Evolutionary conservation across 2,888 invertebrate species (phyloP), one percentile per base, ranked within the genome.

Genomic region (Synanthedon formicaeformis): DNA sequence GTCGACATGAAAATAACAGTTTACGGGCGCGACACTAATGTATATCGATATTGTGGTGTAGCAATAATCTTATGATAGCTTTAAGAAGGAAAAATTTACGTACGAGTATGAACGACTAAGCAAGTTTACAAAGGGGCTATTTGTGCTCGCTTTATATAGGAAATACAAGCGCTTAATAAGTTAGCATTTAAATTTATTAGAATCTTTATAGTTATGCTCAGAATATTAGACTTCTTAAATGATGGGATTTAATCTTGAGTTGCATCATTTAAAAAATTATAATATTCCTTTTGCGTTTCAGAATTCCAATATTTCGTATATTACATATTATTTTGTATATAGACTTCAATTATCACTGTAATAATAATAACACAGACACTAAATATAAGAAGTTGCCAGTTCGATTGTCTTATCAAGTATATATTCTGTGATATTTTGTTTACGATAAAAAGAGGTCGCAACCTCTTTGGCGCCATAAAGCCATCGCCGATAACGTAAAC

Each of bases 1-100:
- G 85, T 83, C 82, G 84, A 84, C 81, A 85, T 83, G 76, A 81
- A 80, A 81, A 83, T 80, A 81, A 76, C 81, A 80, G 75, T 84
- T 84, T 82, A 83, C 73, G 76, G 71, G 66, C 67, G 58, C 75
- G 70, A 66, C 78, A 76, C 79, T 81, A 81, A 81, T 80, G 78
- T 73, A 74, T 71, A 79, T 78, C 78, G 75, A 69, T 75, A 68
- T 23, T 12, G 16, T 45, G 14, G n/a, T 45, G n/a, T 5, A 41
- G 40, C 41, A 40, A 16, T 49, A 49, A 49, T 49, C 45, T 45
- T 57, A 60, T 66, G 65, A 69, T 69, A 65, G 60, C 59, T 54
- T 63, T 63, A 61, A 64, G 59, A 62, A 66, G 48, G 51, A 55
- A 53, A 50, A 45, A 50, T n/a, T n/a, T 52, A 50, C 41, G 12